phyloP scores from a whole-genome alignment of 2,113 vertebrate species.

The Amblyornis subalaris region DNA sequence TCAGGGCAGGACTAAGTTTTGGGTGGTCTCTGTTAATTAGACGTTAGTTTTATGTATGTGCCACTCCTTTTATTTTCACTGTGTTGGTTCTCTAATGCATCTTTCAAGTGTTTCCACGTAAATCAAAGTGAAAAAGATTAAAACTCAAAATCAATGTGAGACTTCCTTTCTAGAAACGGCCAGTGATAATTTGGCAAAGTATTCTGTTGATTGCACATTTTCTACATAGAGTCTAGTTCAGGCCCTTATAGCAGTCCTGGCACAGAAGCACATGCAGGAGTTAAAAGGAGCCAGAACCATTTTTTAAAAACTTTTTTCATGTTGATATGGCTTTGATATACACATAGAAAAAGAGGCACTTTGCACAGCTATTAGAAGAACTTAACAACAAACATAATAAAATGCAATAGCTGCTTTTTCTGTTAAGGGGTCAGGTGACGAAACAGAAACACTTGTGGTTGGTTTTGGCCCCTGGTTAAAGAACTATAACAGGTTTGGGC shows the following conservation, averaged over 20 bases:
- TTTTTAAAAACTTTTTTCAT: background rate
- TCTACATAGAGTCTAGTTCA: background rate
- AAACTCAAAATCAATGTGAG: background rate
- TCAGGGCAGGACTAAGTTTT: background rate
- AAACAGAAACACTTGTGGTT: slow-evolving; percentile 24
- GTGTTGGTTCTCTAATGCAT: background rate
- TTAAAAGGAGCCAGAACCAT: slow-evolving; percentile 1
- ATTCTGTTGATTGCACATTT: background rate
- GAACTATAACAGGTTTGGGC: slow-evolving; percentile 12
- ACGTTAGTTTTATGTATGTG: background rate
- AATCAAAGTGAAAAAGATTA: background rate
- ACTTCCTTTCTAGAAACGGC: background rate
- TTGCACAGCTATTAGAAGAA: slow-evolving; percentile 34
- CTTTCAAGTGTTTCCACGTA: background rate
- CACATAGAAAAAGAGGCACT: background rate
- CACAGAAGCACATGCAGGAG: background rate
- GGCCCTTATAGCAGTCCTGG: background rate
- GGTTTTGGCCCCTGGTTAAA: slow-evolving; percentile 19
- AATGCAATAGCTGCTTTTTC: slow-evolving; percentile 19
- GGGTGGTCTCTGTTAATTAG: background rate
- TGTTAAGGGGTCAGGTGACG: background rate
- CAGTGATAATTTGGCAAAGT: background rate
- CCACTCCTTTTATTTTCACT: background rate
- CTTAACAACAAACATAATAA: slow-evolving; percentile 32
- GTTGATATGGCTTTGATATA: slow-evolving; percentile 11